Base-by-base conservation (phyloP, 2,113 vertebrate genomes). In the Cynocephalus volans region DNA sequence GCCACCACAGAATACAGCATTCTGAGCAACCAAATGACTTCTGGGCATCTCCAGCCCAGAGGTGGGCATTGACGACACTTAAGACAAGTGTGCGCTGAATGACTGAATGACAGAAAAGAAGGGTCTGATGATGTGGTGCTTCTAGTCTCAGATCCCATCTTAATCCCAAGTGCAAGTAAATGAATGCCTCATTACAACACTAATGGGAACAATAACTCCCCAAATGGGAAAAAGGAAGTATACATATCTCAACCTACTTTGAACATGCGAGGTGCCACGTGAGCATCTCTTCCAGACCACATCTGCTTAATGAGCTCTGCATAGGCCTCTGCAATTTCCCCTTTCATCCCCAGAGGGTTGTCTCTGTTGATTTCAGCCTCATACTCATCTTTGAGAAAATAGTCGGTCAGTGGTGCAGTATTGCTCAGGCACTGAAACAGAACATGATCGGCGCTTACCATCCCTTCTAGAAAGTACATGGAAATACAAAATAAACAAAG, bases 241-340 rank as follows among this genome's bases (percentile, higher is more conserved):
- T 77, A 52, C 52, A 54, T 4, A 2, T 0, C 3, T 69, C 52
- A 52, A 96, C 99, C 98, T 98, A 99, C 99, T 98, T 99, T 99
- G 98, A 99, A 99, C 97, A 99, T 99, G 11, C 99, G 99, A 28
- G 99, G 99, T 45, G 99, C 99, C 97, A 99, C 99, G 0, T 99
- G 99, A 92, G 99, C 98, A 90, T 99, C 99, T 65, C 99, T 99
- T 96, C 99, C 99, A 92, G 99, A 99, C 99, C 99, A 99, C 98
- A 99, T 99, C 98, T 99, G 99, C 97, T 99, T 99, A 79, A 99
- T 99, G 77, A 99, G 98, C 64, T 99, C 99, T 50, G 99, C 99
- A 5, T 99, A 99, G 89, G 99, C 99, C 98, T 99, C 99, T 7
- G 99, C 99, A 2, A 99, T 99, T 97, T 99, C 99, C 36, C 99